Conservation (phyloP, 2,888 invertebrate species). For the Rhaphigaster nebulosa region DNA sequence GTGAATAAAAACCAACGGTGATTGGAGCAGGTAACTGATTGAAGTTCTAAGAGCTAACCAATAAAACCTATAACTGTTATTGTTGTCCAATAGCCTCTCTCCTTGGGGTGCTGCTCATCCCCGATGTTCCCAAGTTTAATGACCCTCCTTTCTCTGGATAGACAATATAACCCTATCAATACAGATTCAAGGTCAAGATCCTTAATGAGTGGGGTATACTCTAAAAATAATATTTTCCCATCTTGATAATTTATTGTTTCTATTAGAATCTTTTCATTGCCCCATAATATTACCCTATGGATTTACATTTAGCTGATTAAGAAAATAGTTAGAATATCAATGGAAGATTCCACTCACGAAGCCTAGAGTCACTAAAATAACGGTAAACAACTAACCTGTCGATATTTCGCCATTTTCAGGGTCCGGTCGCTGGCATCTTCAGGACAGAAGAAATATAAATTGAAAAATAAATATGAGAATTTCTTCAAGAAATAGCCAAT, state of each 20-base stretch:
- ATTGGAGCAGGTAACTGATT: background rate
- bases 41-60: background rate
- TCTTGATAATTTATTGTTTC: background rate
- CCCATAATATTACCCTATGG: too few relatives aligned
- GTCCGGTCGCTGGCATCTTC: too few relatives aligned
- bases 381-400: too few relatives aligned
- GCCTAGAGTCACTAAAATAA: too few relatives aligned
- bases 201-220: background rate
- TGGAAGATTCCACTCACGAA: too few relatives aligned
- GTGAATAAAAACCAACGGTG: conserved; percentile 11
- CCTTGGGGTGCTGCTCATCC: background rate
- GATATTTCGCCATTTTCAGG: too few relatives aligned
- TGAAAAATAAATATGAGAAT: too few relatives aligned
- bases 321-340: too few relatives aligned
- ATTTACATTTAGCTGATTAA: too few relatives aligned
- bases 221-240: background rate
- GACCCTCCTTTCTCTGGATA: background rate
- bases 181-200: background rate
- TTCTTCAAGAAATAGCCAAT: too few relatives aligned
- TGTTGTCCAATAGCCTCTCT: background rate
- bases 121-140: background rate
- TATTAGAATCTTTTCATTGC: background rate
- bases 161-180: background rate
- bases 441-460: too few relatives aligned
- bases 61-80: background rate